A percentile compares a stretch with the other conserved stretches of the same genome.
phyloP scores from a whole-genome alignment of 2,888 invertebrate species.

The Atherix ibis region DNA sequence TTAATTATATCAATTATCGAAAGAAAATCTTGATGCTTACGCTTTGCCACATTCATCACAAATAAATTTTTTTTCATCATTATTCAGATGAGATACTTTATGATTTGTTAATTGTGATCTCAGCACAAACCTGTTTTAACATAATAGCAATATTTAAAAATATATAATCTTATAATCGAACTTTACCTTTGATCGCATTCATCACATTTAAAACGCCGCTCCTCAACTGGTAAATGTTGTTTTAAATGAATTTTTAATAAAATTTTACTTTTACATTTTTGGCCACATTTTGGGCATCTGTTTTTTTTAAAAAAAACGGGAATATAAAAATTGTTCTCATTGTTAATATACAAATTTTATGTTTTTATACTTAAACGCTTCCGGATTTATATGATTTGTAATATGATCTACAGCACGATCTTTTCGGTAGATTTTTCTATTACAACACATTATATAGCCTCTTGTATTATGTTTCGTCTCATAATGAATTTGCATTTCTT shows the following conservation, averaged over 20 bases:
- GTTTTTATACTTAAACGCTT: conserved; percentile 10
- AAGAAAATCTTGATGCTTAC: conserved; percentile 6
- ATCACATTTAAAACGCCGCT: conserved; percentile 10
- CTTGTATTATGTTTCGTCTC: conserved; percentile 7
- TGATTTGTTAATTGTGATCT: conserved; percentile 13
- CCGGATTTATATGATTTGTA: conserved; percentile 11
- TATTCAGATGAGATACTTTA: conserved; percentile 11
- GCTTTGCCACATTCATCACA: conserved; percentile 13
- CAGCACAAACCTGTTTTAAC: conserved; percentile 9
- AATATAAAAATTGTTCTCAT: background rate
- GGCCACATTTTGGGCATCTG: conserved; percentile 11
- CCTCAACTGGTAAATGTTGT: conserved; percentile 12
- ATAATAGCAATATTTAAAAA: background rate
- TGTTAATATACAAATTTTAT: background rate
- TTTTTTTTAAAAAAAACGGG: background rate
- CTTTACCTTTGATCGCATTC: conserved; percentile 11
- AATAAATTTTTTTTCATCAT: conserved; percentile 11
- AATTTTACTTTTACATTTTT: conserved; percentile 11
- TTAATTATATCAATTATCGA: background rate
- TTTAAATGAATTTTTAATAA: conserved; percentile 12
- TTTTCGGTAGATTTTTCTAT: conserved; percentile 12
- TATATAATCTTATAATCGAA: background rate
- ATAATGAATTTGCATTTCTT: conserved; percentile 12
- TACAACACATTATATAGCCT: conserved; percentile 12
- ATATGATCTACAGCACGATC: conserved; percentile 12